These are phyloP conservation scores for Trachythela sp. DNA, from an alignment of 64 coral and sea anemone genomes.

Conservation along the genomic window DNA sequence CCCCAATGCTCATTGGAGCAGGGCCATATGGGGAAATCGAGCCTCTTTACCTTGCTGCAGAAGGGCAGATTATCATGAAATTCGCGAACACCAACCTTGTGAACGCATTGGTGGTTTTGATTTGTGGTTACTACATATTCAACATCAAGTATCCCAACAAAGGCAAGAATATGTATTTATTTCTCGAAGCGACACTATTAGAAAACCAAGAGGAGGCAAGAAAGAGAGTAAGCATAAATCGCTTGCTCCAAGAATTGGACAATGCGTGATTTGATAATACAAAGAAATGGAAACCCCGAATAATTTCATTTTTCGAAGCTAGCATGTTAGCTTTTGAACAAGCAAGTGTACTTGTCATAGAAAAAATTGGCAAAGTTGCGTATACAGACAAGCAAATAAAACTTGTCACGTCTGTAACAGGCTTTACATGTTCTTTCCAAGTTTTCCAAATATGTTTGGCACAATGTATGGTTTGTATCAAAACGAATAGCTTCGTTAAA, in stretches of 20 bases:
- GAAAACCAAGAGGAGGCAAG: constrained; percentile 27
- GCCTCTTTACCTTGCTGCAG: constrained; percentile 37
- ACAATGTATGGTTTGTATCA: too few species aligned
- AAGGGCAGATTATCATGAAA: constrained; percentile 23
- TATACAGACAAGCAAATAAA: too few species aligned
- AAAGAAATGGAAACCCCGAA: too few species aligned
- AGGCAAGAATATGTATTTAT: constrained; percentile 23
- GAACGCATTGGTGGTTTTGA: background rate
- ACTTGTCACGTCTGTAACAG: too few species aligned
- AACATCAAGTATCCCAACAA: background rate
- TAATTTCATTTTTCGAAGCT: too few species aligned
- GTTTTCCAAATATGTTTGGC: too few species aligned
- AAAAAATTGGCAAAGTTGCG: too few species aligned
- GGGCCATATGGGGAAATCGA: background rate
- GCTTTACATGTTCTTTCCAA: too few species aligned
- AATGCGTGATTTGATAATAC: too few species aligned
- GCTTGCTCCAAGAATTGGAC: constrained; percentile 16
- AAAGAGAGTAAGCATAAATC: constrained; percentile 36
- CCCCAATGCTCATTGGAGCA: constrained; percentile 25
- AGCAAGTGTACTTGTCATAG: too few species aligned
- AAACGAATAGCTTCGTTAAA: too few species aligned
- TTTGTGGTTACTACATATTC: constrained; percentile 22
- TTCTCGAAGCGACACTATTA: constrained; percentile 32
- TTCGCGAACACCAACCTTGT: background rate
- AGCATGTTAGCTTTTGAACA: too few species aligned